phyloP scores from a whole-genome alignment of 1,140 invertebrate species.

The Aphelinus atriplicis region DNA sequence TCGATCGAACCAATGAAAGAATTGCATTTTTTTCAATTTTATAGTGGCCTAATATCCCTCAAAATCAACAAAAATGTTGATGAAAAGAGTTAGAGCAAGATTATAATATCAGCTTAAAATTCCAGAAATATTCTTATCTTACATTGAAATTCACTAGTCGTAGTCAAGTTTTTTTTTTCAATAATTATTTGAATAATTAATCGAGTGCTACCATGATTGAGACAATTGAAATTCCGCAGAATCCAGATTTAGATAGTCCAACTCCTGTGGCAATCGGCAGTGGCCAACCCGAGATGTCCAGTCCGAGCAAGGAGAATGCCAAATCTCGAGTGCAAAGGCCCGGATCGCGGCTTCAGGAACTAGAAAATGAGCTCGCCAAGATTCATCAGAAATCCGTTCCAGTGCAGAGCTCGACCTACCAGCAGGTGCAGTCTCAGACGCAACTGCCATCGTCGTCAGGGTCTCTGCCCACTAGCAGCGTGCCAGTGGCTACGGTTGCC shows the following conservation, averaged over 20 bases:
- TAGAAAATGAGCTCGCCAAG: conserved; percentile 62
- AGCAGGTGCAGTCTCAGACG: conserved; percentile 48
- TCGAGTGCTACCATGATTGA: no score
- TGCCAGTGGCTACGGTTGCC: conserved; percentile 54
- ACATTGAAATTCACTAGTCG: no score
- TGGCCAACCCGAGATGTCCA: conserved; percentile 55
- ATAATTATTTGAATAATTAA: background rate
- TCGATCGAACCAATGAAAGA: no score
- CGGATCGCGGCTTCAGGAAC: conserved; percentile 59
- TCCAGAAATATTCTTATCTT: background rate
- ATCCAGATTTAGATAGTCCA: conserved; percentile 53
- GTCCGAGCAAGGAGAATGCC: conserved; percentile 60
- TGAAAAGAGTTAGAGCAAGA: no score
- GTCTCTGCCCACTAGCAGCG: conserved; percentile 46
- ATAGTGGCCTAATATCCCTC: no score
- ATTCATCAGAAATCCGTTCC: conserved; percentile 51
- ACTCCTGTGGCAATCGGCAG: conserved; percentile 41
- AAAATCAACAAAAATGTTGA: no score
- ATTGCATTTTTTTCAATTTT: no score
- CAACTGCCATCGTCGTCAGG: conserved; percentile 24
- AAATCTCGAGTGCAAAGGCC: conserved; percentile 55
- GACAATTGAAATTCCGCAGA: background rate
- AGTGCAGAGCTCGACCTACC: conserved; percentile 39
- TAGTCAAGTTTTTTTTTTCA: background rate
- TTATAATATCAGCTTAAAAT: background rate